Conservation (phyloP, 53 echinoderm and acorn worm species). For the Mesocentrotus franciscanus region DNA sequence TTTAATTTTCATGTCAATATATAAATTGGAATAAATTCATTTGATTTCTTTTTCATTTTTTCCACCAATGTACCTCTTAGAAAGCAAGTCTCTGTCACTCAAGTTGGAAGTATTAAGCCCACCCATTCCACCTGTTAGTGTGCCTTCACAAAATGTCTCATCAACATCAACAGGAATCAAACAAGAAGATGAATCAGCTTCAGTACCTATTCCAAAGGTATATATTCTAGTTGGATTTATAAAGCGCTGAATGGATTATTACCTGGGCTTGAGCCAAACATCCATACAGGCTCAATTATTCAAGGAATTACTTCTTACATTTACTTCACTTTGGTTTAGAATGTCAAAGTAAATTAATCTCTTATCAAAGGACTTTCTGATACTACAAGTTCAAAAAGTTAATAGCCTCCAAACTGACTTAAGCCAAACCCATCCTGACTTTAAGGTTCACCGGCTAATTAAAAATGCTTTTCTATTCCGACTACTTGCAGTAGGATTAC, state of each 20-base stretch:
- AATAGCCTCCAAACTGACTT: no score
- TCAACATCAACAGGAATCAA: constrained; percentile 19
- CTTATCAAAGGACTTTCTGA: no score
- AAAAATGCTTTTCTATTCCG: not conserved
- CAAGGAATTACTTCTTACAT: not conserved
- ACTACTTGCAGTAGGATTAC: no score
- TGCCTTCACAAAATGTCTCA: constrained; percentile 1
- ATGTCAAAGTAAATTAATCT: no score
- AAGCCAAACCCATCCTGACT: no score
- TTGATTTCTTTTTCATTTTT: not conserved
- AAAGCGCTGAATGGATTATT: no score
- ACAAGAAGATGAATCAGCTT: constrained; percentile 39
- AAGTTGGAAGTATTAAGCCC: not conserved
- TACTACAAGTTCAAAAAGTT: no score
- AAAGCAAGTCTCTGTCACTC: not conserved
- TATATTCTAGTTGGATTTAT: not conserved
- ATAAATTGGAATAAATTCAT: no score
- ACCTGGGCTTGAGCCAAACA: no score
- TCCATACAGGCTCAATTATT: no score
- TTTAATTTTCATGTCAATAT: no score
- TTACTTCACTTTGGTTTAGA: not conserved
- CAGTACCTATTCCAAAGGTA: constrained; percentile 40
- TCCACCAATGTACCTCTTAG: not conserved
- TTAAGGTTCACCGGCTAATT: no score
- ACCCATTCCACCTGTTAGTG: constrained; percentile 5